phyloP scores from a whole-genome alignment of 1,140 invertebrate genomes.

The Hestina assimilis region DNA sequence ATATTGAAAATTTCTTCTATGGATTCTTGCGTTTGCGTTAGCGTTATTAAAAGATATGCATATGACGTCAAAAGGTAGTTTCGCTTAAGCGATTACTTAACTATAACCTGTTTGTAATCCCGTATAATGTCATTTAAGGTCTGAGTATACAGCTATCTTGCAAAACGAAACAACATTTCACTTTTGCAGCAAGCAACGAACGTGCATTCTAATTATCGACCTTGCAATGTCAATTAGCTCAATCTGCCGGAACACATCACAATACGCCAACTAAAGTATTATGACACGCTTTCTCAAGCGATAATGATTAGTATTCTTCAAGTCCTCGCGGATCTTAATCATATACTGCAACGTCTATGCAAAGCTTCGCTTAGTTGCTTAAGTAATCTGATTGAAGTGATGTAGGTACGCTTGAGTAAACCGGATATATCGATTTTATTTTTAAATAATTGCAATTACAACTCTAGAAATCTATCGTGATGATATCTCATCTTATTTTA shows the following conservation, averaged over 20 bases:
- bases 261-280: conserved; percentile 29
- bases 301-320: conserved; percentile 38
- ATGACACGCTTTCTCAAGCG: conserved; percentile 38
- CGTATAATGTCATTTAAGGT: conserved; percentile 3
- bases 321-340: conserved; percentile 29
- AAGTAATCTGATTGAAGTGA: conserved; percentile 1
- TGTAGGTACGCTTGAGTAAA: neutral
- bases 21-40: neutral
- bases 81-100: neutral
- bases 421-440: neutral
- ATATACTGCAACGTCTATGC: conserved; percentile 16
- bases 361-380: conserved; percentile 15
- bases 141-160: conserved; percentile 3
- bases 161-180: conserved; percentile 22
- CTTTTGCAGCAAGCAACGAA: conserved; percentile 17
- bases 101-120: neutral
- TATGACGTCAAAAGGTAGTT: too few relatives aligned
- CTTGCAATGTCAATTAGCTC: conserved; percentile 34
- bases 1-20: too few relatives aligned
- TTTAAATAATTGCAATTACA: too few relatives aligned
- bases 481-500: too few relatives aligned
- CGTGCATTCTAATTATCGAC: conserved; percentile 31
- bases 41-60: too few relatives aligned
- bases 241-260: conserved; percentile 43
- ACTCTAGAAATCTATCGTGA: too few relatives aligned